Base-by-base conservation (phyloP, 2,113 vertebrate genomes). In the Onychorhynchus coronatus region DNA sequence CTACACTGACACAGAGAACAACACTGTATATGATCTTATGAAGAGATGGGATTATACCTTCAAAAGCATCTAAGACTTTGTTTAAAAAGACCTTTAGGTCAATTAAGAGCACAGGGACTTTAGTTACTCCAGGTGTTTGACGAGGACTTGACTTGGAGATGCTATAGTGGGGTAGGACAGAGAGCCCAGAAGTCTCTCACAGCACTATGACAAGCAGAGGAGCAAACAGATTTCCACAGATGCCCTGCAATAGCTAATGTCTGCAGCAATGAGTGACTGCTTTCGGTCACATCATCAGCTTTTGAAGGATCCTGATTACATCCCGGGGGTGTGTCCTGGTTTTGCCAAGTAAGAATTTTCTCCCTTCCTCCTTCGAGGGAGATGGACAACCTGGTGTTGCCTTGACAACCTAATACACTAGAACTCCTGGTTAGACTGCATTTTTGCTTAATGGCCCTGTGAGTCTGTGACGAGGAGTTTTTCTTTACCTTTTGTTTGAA, bases 141-240 rank as follows among this genome's bases (percentile, higher is more conserved):
- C 1, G 11, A 53, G 11, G 89, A 65, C 53, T 55, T 27, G 31
- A 53, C 5, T 50, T 50, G 15, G 16, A 88, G 33, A 85, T 1
- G 2, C 23, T 27, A 35, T 23, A 86, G 8, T 5, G 17, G 4
- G 33, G 23, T 23, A 35, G 5, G 5, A 7, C 0, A 52, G 22
- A 28, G 5, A 12, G 4, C 6, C 11, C 11, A 44, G 6, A 75
- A 39, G 11, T 33, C 33, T 39, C 30, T 33, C 28, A 68, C 3
- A 81, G 12, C 9, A 83, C 4, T 5, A 62, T 33, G 31, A 44
- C 13, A 86, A 80, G 31, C 46, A 88, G 8, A 84, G 15, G 5
- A 41, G 11, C 8, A 59, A 88, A 18, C 23, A 88, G 13, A 70
- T 37, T 70, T 80, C 30, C 58, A 39, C 41, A 56, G 15, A 61